These are phyloP conservation scores for Cossypha caffra DNA, from an alignment of 2,797 vertebrate genomes.

Conservation along the genomic window DNA sequence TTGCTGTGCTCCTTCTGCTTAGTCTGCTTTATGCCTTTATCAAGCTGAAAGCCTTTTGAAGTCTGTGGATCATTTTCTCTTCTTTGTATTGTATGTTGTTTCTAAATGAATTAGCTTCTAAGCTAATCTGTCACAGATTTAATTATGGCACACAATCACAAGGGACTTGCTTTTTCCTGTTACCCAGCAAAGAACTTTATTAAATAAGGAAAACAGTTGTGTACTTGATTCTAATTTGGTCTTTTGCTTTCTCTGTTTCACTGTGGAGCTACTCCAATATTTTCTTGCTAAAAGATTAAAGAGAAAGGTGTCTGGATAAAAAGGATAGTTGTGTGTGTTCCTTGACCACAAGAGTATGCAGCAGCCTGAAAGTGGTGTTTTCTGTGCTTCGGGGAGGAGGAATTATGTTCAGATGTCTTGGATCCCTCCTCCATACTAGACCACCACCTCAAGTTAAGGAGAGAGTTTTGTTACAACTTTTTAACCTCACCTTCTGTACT, in stretches of 20 bases:
- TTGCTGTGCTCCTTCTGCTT: not conserved
- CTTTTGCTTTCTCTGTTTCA: not conserved
- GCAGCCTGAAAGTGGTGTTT: not conserved
- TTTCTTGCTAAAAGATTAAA: not conserved
- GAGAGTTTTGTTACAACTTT: not conserved
- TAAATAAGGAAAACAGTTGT: conserved; percentile 10
- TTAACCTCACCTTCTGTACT: not conserved
- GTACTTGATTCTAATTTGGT: conserved; percentile 1
- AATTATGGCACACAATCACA: not conserved
- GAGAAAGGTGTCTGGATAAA: not conserved
- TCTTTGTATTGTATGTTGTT: conserved; percentile 27
- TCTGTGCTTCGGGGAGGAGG: not conserved
- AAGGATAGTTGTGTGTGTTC: not conserved
- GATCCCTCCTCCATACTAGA: not conserved
- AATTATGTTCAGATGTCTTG: not conserved
- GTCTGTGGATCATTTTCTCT: conserved; percentile 39
- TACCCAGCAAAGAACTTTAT: not conserved
- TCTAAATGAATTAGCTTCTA: conserved; percentile 51
- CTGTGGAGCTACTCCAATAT: not conserved
- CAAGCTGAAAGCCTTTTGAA: conserved; percentile 49
- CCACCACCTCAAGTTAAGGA: not conserved
- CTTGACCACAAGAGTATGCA: not conserved
- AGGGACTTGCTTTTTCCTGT: conserved; percentile 30
- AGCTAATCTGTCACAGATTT: conserved; percentile 60
- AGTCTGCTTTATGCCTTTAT: conserved; percentile 7